These are phyloP conservation scores for Calliphora vomitoria DNA, from an alignment of 2,888 invertebrate genomes.

Conservation along the genomic window DNA sequence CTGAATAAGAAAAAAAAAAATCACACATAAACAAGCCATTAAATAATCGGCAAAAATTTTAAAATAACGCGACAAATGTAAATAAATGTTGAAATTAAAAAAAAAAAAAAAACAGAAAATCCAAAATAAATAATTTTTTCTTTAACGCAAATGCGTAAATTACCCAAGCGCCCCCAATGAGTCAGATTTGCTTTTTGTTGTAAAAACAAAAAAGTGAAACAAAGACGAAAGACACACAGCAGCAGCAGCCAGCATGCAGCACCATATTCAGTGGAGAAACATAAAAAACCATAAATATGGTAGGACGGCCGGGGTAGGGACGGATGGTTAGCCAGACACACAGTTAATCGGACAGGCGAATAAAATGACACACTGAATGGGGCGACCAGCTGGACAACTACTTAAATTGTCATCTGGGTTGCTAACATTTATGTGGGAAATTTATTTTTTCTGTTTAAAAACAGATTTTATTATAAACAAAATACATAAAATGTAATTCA, in stretches of 20 bases:
- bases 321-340: neutral
- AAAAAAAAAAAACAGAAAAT: neutral
- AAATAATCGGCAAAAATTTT: constrained; percentile 13
- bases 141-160: constrained; percentile 49
- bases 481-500: too few species aligned
- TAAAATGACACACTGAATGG: constrained; percentile 23
- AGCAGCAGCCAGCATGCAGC: neutral
- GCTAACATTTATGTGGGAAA: too few species aligned
- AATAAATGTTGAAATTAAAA: constrained; percentile 55
- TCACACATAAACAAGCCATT: constrained; percentile 43
- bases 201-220: neutral
- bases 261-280: neutral
- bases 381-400: constrained; percentile 27
- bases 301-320: neutral
- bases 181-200: constrained; percentile 51
- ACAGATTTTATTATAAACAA: too few species aligned
- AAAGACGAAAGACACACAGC: constrained; percentile 13
- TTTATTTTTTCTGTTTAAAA: too few species aligned
- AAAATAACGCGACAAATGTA: constrained; percentile 49
- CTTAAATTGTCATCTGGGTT: constrained; percentile 31
- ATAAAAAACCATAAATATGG: neutral
- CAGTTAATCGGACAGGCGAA: constrained; percentile 26
- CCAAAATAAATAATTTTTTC: constrained; percentile 8
- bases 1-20: constrained; percentile 18
- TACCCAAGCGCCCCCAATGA: constrained; percentile 70